Evolutionary conservation across 1,140 invertebrate species (phyloP).

Genomic region (Palaemon carinicauda): DNA sequence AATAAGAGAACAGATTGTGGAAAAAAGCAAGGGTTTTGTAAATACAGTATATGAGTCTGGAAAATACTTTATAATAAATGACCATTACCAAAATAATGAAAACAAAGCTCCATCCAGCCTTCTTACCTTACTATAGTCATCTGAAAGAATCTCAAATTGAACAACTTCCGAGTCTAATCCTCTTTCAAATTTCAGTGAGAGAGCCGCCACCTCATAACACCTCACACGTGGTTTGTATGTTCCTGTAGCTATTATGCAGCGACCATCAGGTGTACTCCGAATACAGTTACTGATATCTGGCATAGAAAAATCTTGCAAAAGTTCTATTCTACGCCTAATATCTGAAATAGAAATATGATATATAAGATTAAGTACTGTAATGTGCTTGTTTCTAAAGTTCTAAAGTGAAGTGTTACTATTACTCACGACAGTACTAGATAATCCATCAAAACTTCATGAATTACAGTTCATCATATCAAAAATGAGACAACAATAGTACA

Average conservation of each 20-base stretch:
- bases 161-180: conserved; percentile 97
- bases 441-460: too few relatives aligned
- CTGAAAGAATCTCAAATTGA: conserved; percentile 84
- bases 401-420: too few relatives aligned
- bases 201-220: conserved; percentile 95
- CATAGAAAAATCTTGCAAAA: conserved; percentile 99
- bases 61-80: not conserved
- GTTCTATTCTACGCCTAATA: conserved; percentile 87
- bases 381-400: too few relatives aligned
- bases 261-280: conserved; percentile 87
- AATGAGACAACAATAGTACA: not conserved
- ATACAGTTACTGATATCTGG: conserved; percentile 89
- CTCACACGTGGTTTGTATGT: conserved; percentile 96
- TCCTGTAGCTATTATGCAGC: conserved; percentile 91
- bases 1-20: not conserved
- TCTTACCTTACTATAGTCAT: conserved; percentile 87
- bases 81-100: not conserved
- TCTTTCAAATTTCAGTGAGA: conserved; percentile 98
- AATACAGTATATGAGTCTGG: not conserved
- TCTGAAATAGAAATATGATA: conserved; percentile 63
- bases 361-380: too few relatives aligned
- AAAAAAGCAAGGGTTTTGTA: not conserved
- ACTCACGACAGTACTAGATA: too few relatives aligned
- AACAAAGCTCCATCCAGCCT: not conserved
- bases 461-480: too few relatives aligned